Evolutionary conservation across 2,797 vertebrate genomes (phyloP).

Genomic region (Erethizon dorsatum): DNA sequence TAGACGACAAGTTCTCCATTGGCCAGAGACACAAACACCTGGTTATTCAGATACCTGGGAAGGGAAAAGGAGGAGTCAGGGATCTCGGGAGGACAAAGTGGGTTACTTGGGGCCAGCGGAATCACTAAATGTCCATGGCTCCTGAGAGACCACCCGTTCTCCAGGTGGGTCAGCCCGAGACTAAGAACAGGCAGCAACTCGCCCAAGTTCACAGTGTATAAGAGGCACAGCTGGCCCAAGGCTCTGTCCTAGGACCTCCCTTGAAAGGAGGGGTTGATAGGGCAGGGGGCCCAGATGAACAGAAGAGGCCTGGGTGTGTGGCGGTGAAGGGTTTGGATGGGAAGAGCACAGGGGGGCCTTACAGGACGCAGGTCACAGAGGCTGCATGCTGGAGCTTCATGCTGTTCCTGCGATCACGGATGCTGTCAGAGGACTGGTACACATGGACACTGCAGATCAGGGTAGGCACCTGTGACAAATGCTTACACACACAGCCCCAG

Average conservation of each 20-base stretch:
- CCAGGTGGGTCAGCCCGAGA: background rate
- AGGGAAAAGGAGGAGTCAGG: background rate
- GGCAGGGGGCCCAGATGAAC: background rate
- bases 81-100: background rate
- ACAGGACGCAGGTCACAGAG: conserved; percentile 97
- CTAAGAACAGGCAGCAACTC: background rate
- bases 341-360: background rate
- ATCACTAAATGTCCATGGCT: background rate
- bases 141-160: background rate
- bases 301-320: background rate
- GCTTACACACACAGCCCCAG: background rate
- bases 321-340: background rate
- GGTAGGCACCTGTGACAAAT: conserved; percentile 14
- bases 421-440: conserved; percentile 99
- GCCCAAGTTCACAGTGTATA: background rate
- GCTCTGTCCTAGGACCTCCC: background rate
- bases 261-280: background rate
- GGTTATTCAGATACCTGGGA: conserved; percentile 96
- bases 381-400: conserved; percentile 99
- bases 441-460: conserved; percentile 94
- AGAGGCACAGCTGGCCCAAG: background rate
- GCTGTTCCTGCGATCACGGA: conserved; percentile 99
- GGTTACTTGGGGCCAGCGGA: background rate
- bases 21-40: conserved; percentile 98
- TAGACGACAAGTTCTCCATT: conserved; percentile 97